Evolutionary conservation across 2,797 vertebrate species (phyloP), one percentile per base, ranked within the genome.

Genomic region (Anabacerthia variegaticeps): DNA sequence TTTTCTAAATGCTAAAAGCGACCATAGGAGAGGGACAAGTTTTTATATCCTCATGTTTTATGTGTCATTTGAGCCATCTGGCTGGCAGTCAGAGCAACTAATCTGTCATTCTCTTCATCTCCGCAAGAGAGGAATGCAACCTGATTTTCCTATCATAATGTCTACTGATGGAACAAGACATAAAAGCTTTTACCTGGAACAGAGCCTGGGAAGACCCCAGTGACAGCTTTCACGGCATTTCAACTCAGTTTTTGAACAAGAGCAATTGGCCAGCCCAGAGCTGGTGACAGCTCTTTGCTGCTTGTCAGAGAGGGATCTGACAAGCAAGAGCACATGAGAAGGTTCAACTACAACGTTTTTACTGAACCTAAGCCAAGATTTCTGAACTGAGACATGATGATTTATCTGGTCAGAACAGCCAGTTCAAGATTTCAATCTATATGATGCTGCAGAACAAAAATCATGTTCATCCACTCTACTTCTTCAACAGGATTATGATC

Each of bases 141-240:
- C 48, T 81, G 76, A 86, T 88, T 94, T 93, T 80, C 43, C 74
- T 93, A 41, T 8, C 46, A 24, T 88, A 88, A 81, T 69, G 34
- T 66, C 26, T 39, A 55, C 56, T 83, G 91, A 93, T 77, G 61
- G 59, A 94, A 84, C 41, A 89, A 91, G 61, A n/a, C 54, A 81
- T 85, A 73, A 92, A 95, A 88, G 44, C 62, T 94, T 96, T 93
- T 76, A 49, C 27, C 52, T 93, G 89, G 91, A 93, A 84, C 62
- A 72, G 66, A 89, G 62, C 91, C 91, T 76, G 27, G 43, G 79
- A 91, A 89, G 89, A 75, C 58, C 75, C 68, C 46, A 58, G 54
- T 78, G 89, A 72, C 76, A 86, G 51, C 23, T 93, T 95, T 88
- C 66, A 90, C 61, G 44, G 63, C 48, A 84, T 89, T 96, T 85